These are phyloP conservation scores for Drosophila parabipectinata DNA, from an alignment of 1,140 invertebrate genomes.

Conservation along the genomic window DNA sequence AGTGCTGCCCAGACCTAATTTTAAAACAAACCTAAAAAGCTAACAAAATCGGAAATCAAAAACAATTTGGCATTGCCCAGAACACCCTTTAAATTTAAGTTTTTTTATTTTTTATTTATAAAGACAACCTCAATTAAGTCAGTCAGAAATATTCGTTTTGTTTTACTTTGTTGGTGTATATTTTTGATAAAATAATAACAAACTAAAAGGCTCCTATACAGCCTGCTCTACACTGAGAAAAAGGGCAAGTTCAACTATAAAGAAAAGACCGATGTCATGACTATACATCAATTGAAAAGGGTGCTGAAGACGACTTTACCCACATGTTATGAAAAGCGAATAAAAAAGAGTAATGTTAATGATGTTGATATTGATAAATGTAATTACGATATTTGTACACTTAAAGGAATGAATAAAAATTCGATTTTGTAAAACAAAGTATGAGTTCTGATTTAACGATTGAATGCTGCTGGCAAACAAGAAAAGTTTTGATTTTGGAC, in stretches of 20 bases:
- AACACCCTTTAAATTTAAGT: conserved; percentile 35
- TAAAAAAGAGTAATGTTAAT: conserved; percentile 36
- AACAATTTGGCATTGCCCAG: conserved; percentile 9
- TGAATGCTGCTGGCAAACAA: background rate
- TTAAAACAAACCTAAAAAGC: conserved; percentile 45
- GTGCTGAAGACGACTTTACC: conserved; percentile 56
- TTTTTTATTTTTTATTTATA: conserved; percentile 45
- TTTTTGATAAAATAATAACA: conserved; percentile 30
- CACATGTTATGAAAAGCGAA: conserved; percentile 34
- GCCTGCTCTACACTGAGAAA: conserved; percentile 38
- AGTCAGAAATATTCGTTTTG: conserved; percentile 16
- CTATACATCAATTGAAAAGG: conserved; percentile 37
- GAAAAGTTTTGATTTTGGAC: background rate
- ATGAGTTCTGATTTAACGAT: background rate
- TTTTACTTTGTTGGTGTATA: conserved; percentile 10
- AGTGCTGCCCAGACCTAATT: conserved; percentile 62
- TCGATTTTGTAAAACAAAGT: conserved; percentile 64
- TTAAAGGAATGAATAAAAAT: conserved; percentile 67
- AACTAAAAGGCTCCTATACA: conserved; percentile 62
- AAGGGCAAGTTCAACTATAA: conserved; percentile 7
- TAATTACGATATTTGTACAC: conserved; percentile 65
- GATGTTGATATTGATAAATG: conserved; percentile 67
- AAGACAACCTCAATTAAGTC: conserved; percentile 40
- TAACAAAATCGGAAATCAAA: conserved; percentile 23
- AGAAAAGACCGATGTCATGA: conserved; percentile 9